These are phyloP conservation scores for Cheilosia soror DNA, from an alignment of 2,888 invertebrate genomes.

Conservation along the genomic window DNA sequence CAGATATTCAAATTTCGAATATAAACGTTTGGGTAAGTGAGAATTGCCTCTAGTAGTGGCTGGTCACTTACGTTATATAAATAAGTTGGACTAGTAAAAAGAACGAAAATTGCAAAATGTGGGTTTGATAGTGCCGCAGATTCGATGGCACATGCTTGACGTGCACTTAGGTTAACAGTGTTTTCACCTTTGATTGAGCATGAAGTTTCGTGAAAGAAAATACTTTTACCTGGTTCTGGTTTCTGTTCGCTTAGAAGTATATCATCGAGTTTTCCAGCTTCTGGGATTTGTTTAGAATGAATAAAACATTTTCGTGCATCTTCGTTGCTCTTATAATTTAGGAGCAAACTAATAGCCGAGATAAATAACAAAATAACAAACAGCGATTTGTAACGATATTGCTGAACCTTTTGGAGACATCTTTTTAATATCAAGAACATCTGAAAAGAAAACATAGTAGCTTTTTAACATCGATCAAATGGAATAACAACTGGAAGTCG, in stretches of 20 bases:
- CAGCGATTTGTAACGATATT: conserved; percentile 77
- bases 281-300: conserved; percentile 62
- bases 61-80: conserved; percentile 73
- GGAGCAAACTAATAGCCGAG: conserved; percentile 72
- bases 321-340: conserved; percentile 73
- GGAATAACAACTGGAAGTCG: too few species aligned
- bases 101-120: conserved; percentile 80
- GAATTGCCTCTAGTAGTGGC: conserved; percentile 78
- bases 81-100: conserved; percentile 81
- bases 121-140: conserved; percentile 82
- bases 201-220: conserved; percentile 83
- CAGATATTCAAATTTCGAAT: conserved; percentile 80
- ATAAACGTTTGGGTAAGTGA: conserved; percentile 80
- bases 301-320: conserved; percentile 79
- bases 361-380: conserved; percentile 77
- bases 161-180: conserved; percentile 78
- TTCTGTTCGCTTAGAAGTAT: conserved; percentile 78
- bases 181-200: conserved; percentile 75
- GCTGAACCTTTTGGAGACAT: conserved; percentile 56
- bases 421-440: conserved; percentile 54
- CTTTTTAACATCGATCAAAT: neutral
- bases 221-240: conserved; percentile 80
- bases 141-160: conserved; percentile 83
- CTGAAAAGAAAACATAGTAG: conserved; percentile 39
- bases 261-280: conserved; percentile 77